phyloP scores from a whole-genome alignment of 2,113 vertebrate genomes.

The Pantherophis guttatus region DNA sequence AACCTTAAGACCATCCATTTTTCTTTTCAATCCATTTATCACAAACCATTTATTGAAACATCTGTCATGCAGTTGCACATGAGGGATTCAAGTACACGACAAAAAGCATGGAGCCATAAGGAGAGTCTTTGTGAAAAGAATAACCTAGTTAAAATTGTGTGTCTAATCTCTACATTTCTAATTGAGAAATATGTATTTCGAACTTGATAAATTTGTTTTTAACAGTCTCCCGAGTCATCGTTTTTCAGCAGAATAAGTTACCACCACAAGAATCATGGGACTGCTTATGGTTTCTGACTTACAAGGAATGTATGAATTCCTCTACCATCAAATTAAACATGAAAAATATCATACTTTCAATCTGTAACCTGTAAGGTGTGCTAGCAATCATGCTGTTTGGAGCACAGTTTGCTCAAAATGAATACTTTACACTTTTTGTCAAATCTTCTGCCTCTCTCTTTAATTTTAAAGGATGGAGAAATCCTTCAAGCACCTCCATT shows the following conservation, averaged over 20 bases:
- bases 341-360: slow-evolving; percentile 3
- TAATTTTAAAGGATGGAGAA: background rate
- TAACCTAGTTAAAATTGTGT: background rate
- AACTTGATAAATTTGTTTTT: background rate
- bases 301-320: background rate
- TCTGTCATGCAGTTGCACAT: background rate
- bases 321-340: background rate
- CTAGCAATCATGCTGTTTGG: background rate
- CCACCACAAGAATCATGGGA: background rate
- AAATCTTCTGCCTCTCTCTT: background rate
- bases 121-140: background rate
- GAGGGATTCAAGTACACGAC: background rate
- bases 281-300: background rate
- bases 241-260: background rate
- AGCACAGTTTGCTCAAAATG: background rate
- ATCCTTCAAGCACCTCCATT: background rate
- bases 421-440: background rate
- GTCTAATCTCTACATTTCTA: background rate
- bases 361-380: background rate
- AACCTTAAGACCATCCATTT: background rate
- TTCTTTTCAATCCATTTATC: background rate
- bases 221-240: background rate
- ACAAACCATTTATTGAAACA: background rate
- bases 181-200: background rate
- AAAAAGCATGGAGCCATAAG: background rate